Base-by-base conservation (phyloP, 2,113 vertebrate genomes). In the Anoura caudifer region DNA sequence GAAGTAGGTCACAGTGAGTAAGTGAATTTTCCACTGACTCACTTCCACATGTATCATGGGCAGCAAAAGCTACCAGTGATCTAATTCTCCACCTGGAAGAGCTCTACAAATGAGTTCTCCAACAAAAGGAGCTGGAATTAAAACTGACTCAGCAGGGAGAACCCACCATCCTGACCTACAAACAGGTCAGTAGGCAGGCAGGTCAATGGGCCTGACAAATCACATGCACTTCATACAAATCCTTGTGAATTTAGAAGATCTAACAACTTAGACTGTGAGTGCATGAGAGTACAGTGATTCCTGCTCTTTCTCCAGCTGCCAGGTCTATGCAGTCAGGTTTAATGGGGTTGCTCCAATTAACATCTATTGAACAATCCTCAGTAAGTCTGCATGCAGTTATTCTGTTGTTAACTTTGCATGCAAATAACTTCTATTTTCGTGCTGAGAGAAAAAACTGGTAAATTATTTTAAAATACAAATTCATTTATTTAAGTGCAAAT, bases 11-110 rank as follows among this genome's bases (percentile, higher is more conserved):
- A 98, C 1, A 17, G 92, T 97, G 96, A 96, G 98, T 96, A 95
- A 97, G 97, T 96, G 96, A 98, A 97, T 97, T 97, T 96, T 97
- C 93, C 97, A 97, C 75, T 98, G 98, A 98, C 97, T 98, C 97
- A 98, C 85, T 95, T 98, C 97, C 94, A 94, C 95, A 90, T 28
- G 50, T 22, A 0, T 82, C 85, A 83, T 91, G 69, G 91, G 97
- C 92, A 69, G 97, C 91, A 76, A 90, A 98, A 0, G 13, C 97
- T 69, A 84, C 69, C 86, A 94, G 93, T 92, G 94, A 97, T 95
- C 97, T 96, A 95, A 98, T 90, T 91, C 98, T 96, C 54, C 89
- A 80, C 69, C 94, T 95, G 65, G 50, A 97, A 98, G 95, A 14
- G 90, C 38, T 72, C n/a, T 61, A 94, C 92, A 91, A 97, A 76